Base-by-base conservation (phyloP, 2,797 vertebrate species). In the Protonibea diacanthus region DNA sequence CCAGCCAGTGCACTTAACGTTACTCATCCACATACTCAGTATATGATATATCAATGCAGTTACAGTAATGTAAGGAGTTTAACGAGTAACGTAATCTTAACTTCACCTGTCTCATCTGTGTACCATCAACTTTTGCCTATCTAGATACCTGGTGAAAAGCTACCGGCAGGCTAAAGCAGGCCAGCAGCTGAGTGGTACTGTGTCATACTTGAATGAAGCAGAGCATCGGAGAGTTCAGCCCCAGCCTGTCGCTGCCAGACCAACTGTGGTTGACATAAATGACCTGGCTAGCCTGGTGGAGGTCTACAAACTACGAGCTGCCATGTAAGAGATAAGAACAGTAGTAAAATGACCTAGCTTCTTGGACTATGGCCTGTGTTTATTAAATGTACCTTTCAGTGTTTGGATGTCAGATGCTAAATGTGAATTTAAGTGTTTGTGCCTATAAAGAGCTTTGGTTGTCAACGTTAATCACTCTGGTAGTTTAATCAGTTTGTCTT, bases 71-170 rank as follows among this genome's bases (percentile, higher is more conserved):
- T 38, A 38, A 38, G 33, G 33, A 9, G 8, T 29, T 29, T 29
- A 29, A 29, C 9, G 33, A 9, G 8, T 38, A 38, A 38, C 33
- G 2, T 9, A 9, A 38, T 38, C 33, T 38, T 38, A 38, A 38
- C 33, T 9, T 38, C 33, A 38, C 33, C 33, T 38, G 33, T 38
- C 18, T 74, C 23, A 55, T 18, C 51, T 58, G 12, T 74, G 40
- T 53, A 21, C 42, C 6, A 45, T 66, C 9, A 15, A 33, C 53
- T 4, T 58, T 48, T 33, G 0, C 75, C 21, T 60, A 0, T 60
- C 60, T 87, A 99, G 98, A 78, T 98, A 96, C 93, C 93, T 99
- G 86, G 88, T 99, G 88, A 99, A 99, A 93, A 97, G 97, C 88
- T 99, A 98, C 81, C 93, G 91, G 6, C 97, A 98, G 78, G 97